Percentiles rank a stretch among this genome's conserved stretches.
phyloP scores from a whole-genome alignment of 2,797 vertebrate genomes.

The Euphonia xanthogaster region DNA sequence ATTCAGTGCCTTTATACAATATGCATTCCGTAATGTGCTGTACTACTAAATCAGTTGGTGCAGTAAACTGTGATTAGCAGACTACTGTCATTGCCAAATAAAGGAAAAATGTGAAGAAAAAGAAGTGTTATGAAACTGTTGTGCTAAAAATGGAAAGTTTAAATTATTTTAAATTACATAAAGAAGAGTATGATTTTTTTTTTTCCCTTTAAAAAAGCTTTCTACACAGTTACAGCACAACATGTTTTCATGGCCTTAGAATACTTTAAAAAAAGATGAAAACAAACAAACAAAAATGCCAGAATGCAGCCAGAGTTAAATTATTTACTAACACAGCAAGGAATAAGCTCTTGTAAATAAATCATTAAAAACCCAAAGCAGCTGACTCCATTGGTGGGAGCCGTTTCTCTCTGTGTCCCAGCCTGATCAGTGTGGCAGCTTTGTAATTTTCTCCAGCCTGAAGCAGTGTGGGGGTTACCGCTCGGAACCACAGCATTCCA shows the following conservation, averaged over 20 bases:
- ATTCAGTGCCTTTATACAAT: slow-evolving; percentile 78
- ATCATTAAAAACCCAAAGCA: not conserved
- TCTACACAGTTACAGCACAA: not conserved
- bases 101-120: slow-evolving; percentile 43
- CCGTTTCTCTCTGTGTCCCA: slow-evolving; percentile 1
- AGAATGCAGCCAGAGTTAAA: not conserved
- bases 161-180: not conserved
- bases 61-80: slow-evolving; percentile 44
- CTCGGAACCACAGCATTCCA: not conserved
- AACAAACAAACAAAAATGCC: not conserved
- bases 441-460: slow-evolving; percentile 8
- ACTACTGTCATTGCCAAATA: slow-evolving; percentile 56
- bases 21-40: slow-evolving; percentile 70
- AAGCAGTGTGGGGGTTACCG: not conserved
- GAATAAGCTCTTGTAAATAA: slow-evolving; percentile 5
- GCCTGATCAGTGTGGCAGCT: slow-evolving; percentile 27
- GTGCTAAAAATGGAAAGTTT: slow-evolving; percentile 31
- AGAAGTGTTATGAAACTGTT: slow-evolving; percentile 45
- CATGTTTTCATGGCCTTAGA: slow-evolving; percentile 38
- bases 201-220: not conserved
- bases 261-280: not conserved
- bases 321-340: slow-evolving; percentile 34
- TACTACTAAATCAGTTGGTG: slow-evolving; percentile 16
- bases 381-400: not conserved
- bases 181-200: not conserved